Percentiles rank a stretch among this genome's conserved stretches.
Conservation (phyloP, 2,113 vertebrate species). For the Orycteropus afer region DNA sequence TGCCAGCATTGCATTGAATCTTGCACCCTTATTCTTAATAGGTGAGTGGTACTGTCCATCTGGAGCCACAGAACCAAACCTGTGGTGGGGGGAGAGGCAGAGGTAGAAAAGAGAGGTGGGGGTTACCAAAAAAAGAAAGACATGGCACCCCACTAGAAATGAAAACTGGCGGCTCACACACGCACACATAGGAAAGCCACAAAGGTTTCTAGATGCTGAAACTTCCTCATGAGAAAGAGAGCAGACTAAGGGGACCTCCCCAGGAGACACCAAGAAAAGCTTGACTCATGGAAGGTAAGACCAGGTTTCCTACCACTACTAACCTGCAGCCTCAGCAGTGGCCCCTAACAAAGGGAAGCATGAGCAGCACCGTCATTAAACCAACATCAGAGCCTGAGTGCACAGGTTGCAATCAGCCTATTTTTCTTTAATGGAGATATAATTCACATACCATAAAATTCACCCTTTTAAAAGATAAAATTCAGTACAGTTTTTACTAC, state of each 20-base stretch:
- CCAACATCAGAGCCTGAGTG: background rate
- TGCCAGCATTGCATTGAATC: constrained; percentile 81
- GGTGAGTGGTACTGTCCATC: constrained; percentile 80
- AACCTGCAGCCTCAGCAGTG: background rate
- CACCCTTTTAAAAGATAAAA: background rate
- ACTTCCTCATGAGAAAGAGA: background rate
- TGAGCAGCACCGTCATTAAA: background rate
- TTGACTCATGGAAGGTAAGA: background rate
- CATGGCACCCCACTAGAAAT: background rate
- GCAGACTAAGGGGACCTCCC: fast-evolving
- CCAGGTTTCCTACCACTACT: background rate
- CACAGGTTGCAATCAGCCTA: background rate
- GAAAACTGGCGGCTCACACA: background rate
- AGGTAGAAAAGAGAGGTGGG: background rate
- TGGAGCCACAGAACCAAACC: constrained; percentile 82
- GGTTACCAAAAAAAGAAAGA: background rate
- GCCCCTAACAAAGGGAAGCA: background rate
- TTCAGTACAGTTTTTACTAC: background rate
- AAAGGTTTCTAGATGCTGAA: background rate
- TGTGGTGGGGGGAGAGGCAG: background rate
- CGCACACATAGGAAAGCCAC: background rate
- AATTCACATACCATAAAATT: background rate
- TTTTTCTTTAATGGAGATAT: background rate
- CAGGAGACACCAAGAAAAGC: background rate
- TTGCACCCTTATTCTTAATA: constrained; percentile 71